Conservation (phyloP, 2,797 vertebrate species). For the Girardinus metallicus region DNA sequence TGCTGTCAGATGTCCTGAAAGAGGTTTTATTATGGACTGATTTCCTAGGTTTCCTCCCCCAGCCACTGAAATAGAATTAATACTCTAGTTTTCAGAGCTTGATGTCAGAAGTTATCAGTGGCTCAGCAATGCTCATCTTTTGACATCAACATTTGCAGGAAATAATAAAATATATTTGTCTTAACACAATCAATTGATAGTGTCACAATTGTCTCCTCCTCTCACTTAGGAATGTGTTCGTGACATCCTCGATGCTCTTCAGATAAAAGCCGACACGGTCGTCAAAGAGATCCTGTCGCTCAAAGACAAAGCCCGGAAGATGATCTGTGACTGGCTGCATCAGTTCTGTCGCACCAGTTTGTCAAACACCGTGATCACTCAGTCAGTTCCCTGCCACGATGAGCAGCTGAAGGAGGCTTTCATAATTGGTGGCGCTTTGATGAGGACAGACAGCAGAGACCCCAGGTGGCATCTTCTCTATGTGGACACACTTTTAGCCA, state of each 20-base stretch:
- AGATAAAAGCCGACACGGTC: slow-evolving; percentile 76
- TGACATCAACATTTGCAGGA: neutral
- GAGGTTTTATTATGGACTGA: neutral
- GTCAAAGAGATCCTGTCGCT: slow-evolving; percentile 85
- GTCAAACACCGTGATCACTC: slow-evolving; percentile 57
- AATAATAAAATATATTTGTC: neutral
- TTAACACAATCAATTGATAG: neutral
- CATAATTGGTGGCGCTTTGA: slow-evolving; percentile 76
- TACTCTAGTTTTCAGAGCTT: neutral
- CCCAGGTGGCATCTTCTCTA: slow-evolving; percentile 85
- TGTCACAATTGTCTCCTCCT: neutral
- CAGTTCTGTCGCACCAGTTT: slow-evolving; percentile 79
- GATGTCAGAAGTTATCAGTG: neutral
- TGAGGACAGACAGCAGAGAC: slow-evolving; percentile 77
- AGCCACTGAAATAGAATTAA: neutral
- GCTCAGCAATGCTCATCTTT: neutral
- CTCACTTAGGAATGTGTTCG: slow-evolving; percentile 84
- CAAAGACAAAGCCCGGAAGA: slow-evolving; percentile 80
- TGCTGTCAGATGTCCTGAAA: neutral
- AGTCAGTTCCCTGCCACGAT: slow-evolving; percentile 57
- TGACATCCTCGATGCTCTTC: slow-evolving; percentile 85
- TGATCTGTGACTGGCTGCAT: slow-evolving; percentile 87
- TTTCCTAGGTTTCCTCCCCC: neutral
- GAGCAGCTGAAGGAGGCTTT: slow-evolving; percentile 80
- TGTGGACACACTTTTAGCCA: slow-evolving; percentile 83